Conservation (phyloP, 2,888 invertebrate species). For the Mythimna ferrago region DNA sequence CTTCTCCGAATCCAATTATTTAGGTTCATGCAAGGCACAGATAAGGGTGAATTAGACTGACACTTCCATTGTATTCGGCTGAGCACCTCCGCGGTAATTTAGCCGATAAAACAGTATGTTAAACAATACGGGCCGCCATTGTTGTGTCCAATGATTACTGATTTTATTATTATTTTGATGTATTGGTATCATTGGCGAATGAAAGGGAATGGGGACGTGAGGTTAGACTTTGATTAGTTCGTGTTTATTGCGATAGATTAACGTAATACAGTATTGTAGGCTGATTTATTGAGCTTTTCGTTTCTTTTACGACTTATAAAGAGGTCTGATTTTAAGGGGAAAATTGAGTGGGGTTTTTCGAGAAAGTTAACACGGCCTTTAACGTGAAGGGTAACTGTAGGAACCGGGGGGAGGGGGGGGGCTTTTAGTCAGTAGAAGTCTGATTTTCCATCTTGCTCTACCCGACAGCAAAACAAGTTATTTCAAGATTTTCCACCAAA, state of each 20-base stretch:
- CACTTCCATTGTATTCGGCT: conserved; percentile 75
- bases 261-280: not conserved
- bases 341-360: no score
- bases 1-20: conserved; percentile 51
- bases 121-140: conserved; percentile 72
- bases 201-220: conserved; percentile 33
- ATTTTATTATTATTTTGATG: conserved; percentile 71
- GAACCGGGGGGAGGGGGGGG: no score
- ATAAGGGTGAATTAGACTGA: conserved; percentile 70
- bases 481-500: no score
- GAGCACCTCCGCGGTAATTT: conserved; percentile 68
- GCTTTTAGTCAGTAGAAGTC: no score
- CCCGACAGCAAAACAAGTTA: no score
- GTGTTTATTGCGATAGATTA: conserved; percentile 22
- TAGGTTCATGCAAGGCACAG: conserved; percentile 37
- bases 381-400: no score
- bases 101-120: conserved; percentile 70
- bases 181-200: conserved; percentile 47
- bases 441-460: no score
- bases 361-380: no score
- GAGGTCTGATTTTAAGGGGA: not conserved
- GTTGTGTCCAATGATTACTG: conserved; percentile 69
- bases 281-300: not conserved
- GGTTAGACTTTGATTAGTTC: conserved; percentile 24
- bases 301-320: not conserved